Base-by-base conservation (phyloP, 35 echinoderm and acorn worm species). In the Ophiothrix spiculata region DNA sequence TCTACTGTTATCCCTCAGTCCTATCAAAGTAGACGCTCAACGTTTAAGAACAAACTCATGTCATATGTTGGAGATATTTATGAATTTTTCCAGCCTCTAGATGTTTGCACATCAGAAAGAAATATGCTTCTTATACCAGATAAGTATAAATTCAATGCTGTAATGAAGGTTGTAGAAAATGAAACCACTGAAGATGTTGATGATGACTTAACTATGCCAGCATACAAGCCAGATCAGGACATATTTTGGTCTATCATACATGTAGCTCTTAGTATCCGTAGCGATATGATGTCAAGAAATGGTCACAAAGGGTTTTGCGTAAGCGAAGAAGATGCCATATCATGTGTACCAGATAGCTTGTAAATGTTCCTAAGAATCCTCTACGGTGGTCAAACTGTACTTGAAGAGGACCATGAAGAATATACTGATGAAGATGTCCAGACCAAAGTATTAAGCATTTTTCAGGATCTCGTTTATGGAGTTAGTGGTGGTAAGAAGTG, bases 391-490 rank as follows among this genome's bases (percentile, higher is more conserved):
- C 38, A 81, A 46, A 1, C 19, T 46, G 8, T 56, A 32, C 60
- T 69, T 25, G 60, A 69, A 28, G 16, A 69, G 29, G 60, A 69
- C 29, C 1, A 14, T 10, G 80, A 56, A 31, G 80, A 56, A 40
- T 34, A 46, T 40, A 32, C 33, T 78, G 37, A 25, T 54, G 85
- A 86, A 39, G 45, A 45, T 17, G 21, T 17, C 36, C 28, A 25
- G 29, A 4, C 11, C 31, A 34, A 77, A 64, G 38, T 90, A 8
- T 33, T 86, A 0, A 91, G 89, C 80, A 80, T 73, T 37, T 82
- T 83, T 39, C 89, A 91, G 40, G 89, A 85, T 86, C 14, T 80
- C 8, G 36, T 91, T 31, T 91, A 91, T 32, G 32, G 12, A 64
- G 75, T 54, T 42, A 91, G 89, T 79, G 75, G 82, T 29, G 82